Conservation (phyloP, 2,888 invertebrate genomes). For the Sarcophaga carnaria region DNA sequence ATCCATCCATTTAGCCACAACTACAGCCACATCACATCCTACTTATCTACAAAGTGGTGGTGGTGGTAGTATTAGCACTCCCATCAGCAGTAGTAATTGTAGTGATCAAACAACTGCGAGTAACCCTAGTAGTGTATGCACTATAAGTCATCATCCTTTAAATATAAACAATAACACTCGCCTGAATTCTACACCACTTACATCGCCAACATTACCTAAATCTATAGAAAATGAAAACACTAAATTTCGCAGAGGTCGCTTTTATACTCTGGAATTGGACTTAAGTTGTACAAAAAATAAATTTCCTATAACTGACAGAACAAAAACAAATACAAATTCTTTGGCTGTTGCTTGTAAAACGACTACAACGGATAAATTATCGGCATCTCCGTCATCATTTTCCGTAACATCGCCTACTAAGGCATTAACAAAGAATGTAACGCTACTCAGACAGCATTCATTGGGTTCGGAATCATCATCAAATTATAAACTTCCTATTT, state of each 20-base stretch:
- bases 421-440: constrained; percentile 13
- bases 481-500: constrained; percentile 54
- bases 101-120: constrained; percentile 71
- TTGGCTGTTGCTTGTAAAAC: constrained; percentile 7
- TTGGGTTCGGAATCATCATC: constrained; percentile 47
- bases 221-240: constrained; percentile 78
- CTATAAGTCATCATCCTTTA: constrained; percentile 71
- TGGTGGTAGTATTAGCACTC: constrained; percentile 55
- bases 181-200: constrained; percentile 53
- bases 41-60: constrained; percentile 27
- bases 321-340: constrained; percentile 49
- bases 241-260: constrained; percentile 79
- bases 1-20: constrained; percentile 23
- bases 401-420: constrained; percentile 56
- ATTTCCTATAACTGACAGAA: constrained; percentile 83
- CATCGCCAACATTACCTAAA: constrained; percentile 58
- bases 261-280: constrained; percentile 82
- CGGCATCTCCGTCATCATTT: constrained; percentile 62
- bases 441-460: constrained; percentile 59
- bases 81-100: constrained; percentile 65
- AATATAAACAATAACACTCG: constrained; percentile 53
- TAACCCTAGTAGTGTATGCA: constrained; percentile 73
- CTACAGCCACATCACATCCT: constrained; percentile 44
- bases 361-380: constrained; percentile 6
- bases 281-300: constrained; percentile 84